phyloP scores from a whole-genome alignment of 1,140 invertebrate species.

The Drosophila mayri region DNA sequence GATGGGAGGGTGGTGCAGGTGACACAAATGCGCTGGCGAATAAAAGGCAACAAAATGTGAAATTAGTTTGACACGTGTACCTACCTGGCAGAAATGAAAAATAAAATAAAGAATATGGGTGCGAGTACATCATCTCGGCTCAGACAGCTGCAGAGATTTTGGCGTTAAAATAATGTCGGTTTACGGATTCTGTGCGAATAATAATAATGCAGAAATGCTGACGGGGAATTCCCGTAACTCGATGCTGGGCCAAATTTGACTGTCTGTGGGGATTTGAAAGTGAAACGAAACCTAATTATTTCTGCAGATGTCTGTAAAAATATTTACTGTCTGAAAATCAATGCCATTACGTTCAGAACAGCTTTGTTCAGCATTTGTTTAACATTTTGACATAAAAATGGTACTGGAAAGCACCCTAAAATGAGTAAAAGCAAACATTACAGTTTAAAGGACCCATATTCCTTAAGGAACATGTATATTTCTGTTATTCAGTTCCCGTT shows the following conservation, averaged over 20 bases:
- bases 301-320: neutral
- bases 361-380: neutral
- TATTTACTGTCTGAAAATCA: neutral
- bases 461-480: neutral
- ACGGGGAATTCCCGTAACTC: neutral
- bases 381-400: neutral
- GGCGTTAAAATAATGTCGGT: slow-evolving; percentile 24
- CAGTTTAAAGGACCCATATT: neutral
- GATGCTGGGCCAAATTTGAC: neutral
- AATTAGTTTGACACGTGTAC: slow-evolving; percentile 82
- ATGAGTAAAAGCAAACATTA: neutral
- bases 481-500: neutral
- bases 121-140: slow-evolving; percentile 45
- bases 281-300: slow-evolving; percentile 22
- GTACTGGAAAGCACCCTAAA: neutral
- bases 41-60: slow-evolving; percentile 81
- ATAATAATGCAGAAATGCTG: slow-evolving; percentile 30
- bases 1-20: slow-evolving; percentile 11
- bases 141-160: slow-evolving; percentile 46
- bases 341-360: neutral
- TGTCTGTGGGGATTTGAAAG: slow-evolving; percentile 22
- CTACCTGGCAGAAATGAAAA: slow-evolving; percentile 31
- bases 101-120: slow-evolving; percentile 24
- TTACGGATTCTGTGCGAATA: slow-evolving; percentile 20
- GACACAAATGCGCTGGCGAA: slow-evolving; percentile 71